Evolutionary conservation across 2,888 invertebrate genomes (phyloP).

Genomic region (Marronus borbonicus): DNA sequence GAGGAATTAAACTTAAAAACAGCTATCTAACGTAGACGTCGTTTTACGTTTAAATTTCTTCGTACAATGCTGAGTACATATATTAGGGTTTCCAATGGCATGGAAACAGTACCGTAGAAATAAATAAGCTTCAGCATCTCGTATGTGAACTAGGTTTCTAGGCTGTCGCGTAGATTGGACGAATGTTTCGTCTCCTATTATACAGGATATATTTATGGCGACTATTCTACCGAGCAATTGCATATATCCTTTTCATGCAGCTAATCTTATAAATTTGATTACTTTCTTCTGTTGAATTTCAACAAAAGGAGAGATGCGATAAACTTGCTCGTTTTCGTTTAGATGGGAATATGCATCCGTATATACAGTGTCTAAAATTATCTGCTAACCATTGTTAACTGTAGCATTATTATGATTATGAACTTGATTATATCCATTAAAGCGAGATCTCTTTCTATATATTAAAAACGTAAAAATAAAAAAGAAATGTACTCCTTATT

Average conservation of each 20-base stretch:
- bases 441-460: too few species aligned
- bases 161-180: conserved; percentile 47
- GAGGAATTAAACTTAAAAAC: conserved; percentile 28
- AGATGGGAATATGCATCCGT: background rate
- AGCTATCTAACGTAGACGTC: background rate
- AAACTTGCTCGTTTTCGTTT: background rate
- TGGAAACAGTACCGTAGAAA: conserved; percentile 34
- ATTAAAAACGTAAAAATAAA: too few species aligned
- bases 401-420: too few species aligned
- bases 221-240: conserved; percentile 48
- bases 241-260: conserved; percentile 44
- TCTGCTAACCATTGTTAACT: too few species aligned
- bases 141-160: conserved; percentile 17
- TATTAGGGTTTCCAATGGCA: conserved; percentile 24
- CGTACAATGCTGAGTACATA: conserved; percentile 22
- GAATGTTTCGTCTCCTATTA: conserved; percentile 45
- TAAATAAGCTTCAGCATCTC: conserved; percentile 46
- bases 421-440: too few species aligned
- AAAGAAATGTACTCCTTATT: too few species aligned
- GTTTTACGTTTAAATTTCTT: conserved; percentile 16
- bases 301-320: conserved; percentile 12
- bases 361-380: too few species aligned
- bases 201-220: conserved; percentile 45
- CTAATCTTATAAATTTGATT: conserved; percentile 39
- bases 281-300: conserved; percentile 38